A percentile compares a stretch with the other conserved stretches of the same genome.
phyloP scores from a whole-genome alignment of 2,113 vertebrate genomes.

The Xenopus borealis region DNA sequence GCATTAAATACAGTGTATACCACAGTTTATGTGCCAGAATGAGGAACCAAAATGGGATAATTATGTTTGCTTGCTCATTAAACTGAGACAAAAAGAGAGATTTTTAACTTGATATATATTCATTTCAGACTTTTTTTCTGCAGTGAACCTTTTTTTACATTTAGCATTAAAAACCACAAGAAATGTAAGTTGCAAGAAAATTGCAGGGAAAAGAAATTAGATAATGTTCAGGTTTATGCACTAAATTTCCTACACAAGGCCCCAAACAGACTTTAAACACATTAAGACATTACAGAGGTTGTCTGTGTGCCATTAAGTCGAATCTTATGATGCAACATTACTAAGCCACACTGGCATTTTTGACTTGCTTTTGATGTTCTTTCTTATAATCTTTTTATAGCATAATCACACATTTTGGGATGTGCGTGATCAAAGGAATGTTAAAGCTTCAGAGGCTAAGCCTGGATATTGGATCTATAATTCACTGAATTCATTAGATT shows the following conservation, averaged over 20 bases:
- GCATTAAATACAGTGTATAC: background rate
- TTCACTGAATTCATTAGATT: constrained; percentile 68
- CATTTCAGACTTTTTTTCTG: constrained; percentile 26
- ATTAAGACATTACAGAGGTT: constrained; percentile 61
- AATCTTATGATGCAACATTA: constrained; percentile 64
- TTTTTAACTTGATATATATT: constrained; percentile 49
- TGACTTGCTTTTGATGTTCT: constrained; percentile 58
- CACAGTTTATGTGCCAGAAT: background rate
- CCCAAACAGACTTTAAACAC: constrained; percentile 46
- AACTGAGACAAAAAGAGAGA: constrained; percentile 1
- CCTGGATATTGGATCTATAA: constrained; percentile 57
- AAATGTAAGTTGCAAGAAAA: no score
- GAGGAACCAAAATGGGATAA: background rate
- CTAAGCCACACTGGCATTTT: constrained; percentile 55
- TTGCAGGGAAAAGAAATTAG: background rate
- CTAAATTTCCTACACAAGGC: constrained; percentile 27
- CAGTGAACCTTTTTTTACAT: no score
- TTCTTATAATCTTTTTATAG: constrained; percentile 64
- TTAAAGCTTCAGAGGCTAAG: constrained; percentile 62
- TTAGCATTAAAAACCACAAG: no score
- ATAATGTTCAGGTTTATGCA: constrained; percentile 1
- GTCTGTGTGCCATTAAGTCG: constrained; percentile 63
- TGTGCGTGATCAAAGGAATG: constrained; percentile 62
- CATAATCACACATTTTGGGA: constrained; percentile 65
- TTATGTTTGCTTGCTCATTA: constrained; percentile 5